phyloP scores from a whole-genome alignment of 2,113 vertebrate genomes.

The Plectropomus leopardus region DNA sequence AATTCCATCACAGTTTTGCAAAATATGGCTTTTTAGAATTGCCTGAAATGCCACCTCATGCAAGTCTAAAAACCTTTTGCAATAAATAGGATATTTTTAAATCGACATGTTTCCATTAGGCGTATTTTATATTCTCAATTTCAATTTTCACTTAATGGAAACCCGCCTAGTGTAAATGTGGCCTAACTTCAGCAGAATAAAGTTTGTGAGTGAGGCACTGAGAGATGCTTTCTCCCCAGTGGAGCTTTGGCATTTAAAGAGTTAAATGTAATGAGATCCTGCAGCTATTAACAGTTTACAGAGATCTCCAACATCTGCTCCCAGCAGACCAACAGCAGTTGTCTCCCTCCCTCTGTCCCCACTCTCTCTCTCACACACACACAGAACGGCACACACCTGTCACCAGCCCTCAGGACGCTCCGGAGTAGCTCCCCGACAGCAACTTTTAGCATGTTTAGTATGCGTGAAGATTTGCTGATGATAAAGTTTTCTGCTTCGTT shows the following conservation, averaged over 20 bases:
- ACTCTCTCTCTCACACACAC: conserved; percentile 26
- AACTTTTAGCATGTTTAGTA: conserved; percentile 45
- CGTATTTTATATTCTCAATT: too few species aligned
- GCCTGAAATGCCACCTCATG: too few species aligned
- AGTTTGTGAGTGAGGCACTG: not conserved
- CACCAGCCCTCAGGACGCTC: conserved; percentile 64
- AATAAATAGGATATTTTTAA: too few species aligned
- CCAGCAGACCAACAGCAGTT: conserved; percentile 80
- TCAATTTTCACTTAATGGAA: too few species aligned
- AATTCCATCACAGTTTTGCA: too few species aligned
- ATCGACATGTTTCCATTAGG: too few species aligned
- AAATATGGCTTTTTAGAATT: too few species aligned
- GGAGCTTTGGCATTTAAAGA: conserved; percentile 66
- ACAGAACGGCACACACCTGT: conserved; percentile 58
- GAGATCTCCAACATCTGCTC: conserved; percentile 84
- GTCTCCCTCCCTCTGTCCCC: conserved; percentile 66
- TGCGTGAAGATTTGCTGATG: conserved; percentile 19
- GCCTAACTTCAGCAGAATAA: not conserved
- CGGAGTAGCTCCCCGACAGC: conserved; percentile 23
- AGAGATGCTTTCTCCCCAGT: conserved; percentile 9
- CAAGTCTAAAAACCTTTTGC: too few species aligned
- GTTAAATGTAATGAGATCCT: conserved; percentile 83
- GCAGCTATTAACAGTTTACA: conserved; percentile 84
- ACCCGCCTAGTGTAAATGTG: too few species aligned
- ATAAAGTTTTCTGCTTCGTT: not conserved